Conservation (phyloP, 2,113 vertebrate genomes). For the Myiagra hebetior region DNA sequence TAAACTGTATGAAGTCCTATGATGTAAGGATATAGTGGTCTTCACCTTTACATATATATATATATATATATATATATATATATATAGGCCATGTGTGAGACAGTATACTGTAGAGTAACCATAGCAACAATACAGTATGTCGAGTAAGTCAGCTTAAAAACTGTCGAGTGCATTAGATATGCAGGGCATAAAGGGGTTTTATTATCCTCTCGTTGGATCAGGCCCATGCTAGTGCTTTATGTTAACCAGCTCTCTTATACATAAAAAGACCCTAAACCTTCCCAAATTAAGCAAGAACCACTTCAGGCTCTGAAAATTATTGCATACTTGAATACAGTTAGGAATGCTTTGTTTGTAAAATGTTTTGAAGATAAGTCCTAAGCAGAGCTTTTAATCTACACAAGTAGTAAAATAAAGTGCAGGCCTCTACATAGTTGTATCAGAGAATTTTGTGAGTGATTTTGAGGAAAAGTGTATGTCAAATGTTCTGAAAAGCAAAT, state of each 20-base stretch:
- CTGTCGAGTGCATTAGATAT: not conserved
- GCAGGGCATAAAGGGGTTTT: not conserved
- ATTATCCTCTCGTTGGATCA: not conserved
- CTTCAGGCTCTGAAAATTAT: not conserved
- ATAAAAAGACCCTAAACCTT: not conserved
- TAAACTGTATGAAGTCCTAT: not conserved
- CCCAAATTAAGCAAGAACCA: not conserved
- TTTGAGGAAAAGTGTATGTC: not conserved
- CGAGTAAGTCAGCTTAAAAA: not conserved
- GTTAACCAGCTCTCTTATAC: not conserved
- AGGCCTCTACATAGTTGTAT: not conserved
- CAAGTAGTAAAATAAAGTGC: not conserved
- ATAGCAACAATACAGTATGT: not conserved
- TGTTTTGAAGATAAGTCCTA: constrained; percentile 2
- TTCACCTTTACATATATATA: not conserved
- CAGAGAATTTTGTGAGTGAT: not conserved
- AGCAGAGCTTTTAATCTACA: not conserved
- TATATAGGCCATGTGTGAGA: not conserved
- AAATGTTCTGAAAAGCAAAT: not conserved
- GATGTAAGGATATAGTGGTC: not conserved
- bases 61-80: not conserved
- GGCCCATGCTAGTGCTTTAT: not conserved
- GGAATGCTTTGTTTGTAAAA: not conserved
- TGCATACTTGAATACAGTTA: not conserved
- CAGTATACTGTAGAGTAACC: not conserved